phyloP scores from a whole-genome alignment of 2,888 invertebrate species.

The Sclerodermus sp. region DNA sequence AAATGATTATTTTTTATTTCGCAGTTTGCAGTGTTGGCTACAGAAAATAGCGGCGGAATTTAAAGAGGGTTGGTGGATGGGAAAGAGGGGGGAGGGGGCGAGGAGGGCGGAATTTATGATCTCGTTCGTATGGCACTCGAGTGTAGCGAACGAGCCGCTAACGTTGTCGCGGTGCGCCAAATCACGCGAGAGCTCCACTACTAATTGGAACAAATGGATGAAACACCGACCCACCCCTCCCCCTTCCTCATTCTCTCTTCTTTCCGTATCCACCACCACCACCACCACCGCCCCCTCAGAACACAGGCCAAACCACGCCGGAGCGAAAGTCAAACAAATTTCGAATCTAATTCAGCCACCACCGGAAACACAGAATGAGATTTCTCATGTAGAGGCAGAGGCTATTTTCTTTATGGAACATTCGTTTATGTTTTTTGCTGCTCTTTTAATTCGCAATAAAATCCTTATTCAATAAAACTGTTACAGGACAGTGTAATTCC shows the following conservation, averaged over 20 bases:
- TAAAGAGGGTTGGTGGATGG: too few species aligned
- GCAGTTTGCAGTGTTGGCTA: too few species aligned
- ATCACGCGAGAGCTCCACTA: constrained; percentile 19
- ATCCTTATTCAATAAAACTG: too few species aligned
- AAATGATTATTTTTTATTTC: too few species aligned
- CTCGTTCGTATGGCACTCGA: neutral
- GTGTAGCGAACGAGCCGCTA: constrained; percentile 9
- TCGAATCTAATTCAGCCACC: constrained; percentile 17
- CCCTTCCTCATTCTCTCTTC: constrained; percentile 5
- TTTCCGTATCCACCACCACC: neutral
- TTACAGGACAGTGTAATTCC: too few species aligned
- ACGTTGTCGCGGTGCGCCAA: constrained; percentile 20
- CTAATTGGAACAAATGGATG: constrained; percentile 31
- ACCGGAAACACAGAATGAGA: too few species aligned
- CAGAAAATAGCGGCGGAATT: too few species aligned
- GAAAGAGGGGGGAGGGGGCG: too few species aligned
- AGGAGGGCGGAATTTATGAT: neutral
- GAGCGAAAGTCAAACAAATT: constrained; percentile 28
- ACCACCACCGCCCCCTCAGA: neutral
- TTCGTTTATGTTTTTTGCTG: too few species aligned
- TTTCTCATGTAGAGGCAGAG: too few species aligned
- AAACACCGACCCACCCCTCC: constrained; percentile 7
- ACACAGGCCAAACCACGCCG: constrained; percentile 2
- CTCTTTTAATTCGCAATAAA: too few species aligned
- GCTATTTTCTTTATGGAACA: too few species aligned